A percentile compares a stretch with the other conserved stretches of the same genome.
phyloP scores from a whole-genome alignment of 1,140 invertebrate species.

The Diorhabda sublineata region DNA sequence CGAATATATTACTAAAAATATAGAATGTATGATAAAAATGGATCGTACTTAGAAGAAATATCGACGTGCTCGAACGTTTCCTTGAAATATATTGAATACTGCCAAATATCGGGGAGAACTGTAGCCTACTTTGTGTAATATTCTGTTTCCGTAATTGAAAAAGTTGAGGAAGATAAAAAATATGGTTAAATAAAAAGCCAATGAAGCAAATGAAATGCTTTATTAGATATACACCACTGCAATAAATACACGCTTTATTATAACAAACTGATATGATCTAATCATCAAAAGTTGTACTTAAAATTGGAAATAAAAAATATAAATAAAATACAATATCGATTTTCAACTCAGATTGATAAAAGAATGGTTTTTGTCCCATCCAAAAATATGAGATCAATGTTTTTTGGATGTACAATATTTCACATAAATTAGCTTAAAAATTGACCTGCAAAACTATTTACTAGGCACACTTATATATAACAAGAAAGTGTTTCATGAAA shows the following conservation, averaged over 20 bases:
- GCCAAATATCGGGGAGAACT: no score
- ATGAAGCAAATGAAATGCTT: slow-evolving; percentile 49
- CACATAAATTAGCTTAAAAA: slow-evolving; percentile 35
- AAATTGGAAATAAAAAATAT: slow-evolving; percentile 41
- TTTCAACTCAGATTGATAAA: slow-evolving; percentile 30
- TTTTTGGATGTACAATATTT: slow-evolving; percentile 39
- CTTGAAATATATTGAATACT: no score
- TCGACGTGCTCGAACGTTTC: no score
- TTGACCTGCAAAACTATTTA: slow-evolving; percentile 49
- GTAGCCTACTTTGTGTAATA: no score
- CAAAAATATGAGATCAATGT: neutral
- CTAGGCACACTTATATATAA: slow-evolving; percentile 51
- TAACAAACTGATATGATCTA: slow-evolving; percentile 50
- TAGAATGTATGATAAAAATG: no score
- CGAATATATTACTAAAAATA: no score
- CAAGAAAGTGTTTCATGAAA: slow-evolving; percentile 49
- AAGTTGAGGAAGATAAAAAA: no score
- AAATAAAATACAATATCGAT: slow-evolving; percentile 38
- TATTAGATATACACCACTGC: slow-evolving; percentile 50
- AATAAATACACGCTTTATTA: slow-evolving; percentile 46
- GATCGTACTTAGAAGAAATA: no score
- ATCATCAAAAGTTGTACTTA: slow-evolving; percentile 49
- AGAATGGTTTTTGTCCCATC: slow-evolving; percentile 4
- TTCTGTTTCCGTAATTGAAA: no score
- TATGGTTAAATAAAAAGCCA: slow-evolving; percentile 11